These are phyloP conservation scores for Dilophus febrilis DNA, from an alignment of 2,888 invertebrate species.

Conservation along the genomic window DNA sequence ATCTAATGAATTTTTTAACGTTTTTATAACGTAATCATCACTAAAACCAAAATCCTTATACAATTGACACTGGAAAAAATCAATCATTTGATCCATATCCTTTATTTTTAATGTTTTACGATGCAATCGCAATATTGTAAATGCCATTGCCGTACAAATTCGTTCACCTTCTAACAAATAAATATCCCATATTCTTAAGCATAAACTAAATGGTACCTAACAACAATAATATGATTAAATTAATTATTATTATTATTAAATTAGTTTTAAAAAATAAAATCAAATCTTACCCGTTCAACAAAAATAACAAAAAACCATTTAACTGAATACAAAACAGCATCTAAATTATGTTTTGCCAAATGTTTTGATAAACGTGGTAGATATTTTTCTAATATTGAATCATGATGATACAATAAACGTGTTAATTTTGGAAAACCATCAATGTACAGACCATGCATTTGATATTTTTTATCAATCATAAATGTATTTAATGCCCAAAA, in stretches of 20 bases:
- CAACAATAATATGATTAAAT: slow-evolving; percentile 3
- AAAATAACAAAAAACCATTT: slow-evolving; percentile 99
- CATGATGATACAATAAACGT: slow-evolving; percentile 91
- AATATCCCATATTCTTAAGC: slow-evolving; percentile 87
- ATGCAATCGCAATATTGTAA: slow-evolving; percentile 78
- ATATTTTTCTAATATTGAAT: slow-evolving; percentile 84
- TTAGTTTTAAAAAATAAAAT: slow-evolving; percentile 10
- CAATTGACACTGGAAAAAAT: slow-evolving; percentile 54
- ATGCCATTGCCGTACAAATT: slow-evolving; percentile 81
- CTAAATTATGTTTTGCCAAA: slow-evolving; percentile 86
- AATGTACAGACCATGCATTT: slow-evolving; percentile 95
- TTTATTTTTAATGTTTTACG: slow-evolving; percentile 52
- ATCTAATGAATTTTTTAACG: slow-evolving; percentile 61
- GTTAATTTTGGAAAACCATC: slow-evolving; percentile 96
- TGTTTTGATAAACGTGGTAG: slow-evolving; percentile 91
- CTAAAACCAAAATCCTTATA: slow-evolving; percentile 75
- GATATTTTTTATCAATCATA: slow-evolving; percentile 76
- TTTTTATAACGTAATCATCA: slow-evolving; percentile 69
- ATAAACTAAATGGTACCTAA: slow-evolving; percentile 68
- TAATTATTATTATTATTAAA: too few relatives aligned
- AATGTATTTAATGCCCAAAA: slow-evolving; percentile 94
- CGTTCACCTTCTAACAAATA: slow-evolving; percentile 83
- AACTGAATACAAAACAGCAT: slow-evolving; percentile 87
- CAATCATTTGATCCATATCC: slow-evolving; percentile 66
- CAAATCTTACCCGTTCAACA: slow-evolving; percentile 70